phyloP scores from a whole-genome alignment of 2,113 vertebrate genomes.

The Pedetes capensis region DNA sequence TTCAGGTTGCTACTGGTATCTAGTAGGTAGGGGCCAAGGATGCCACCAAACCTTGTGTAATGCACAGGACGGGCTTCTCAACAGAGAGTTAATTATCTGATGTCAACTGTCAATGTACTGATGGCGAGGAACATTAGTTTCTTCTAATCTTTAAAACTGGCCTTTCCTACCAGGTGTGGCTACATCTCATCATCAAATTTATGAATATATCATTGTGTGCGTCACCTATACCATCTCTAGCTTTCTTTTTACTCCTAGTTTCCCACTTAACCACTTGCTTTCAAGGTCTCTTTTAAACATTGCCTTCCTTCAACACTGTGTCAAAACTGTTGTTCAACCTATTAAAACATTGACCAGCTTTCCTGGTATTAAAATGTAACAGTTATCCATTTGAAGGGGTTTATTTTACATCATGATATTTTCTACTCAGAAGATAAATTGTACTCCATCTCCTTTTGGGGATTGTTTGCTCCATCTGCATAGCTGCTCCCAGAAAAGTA shows the following conservation, averaged over 20 bases:
- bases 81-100: background rate
- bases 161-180: background rate
- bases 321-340: no score
- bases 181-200: background rate
- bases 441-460: background rate
- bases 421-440: background rate
- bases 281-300: background rate
- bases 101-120: background rate
- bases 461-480: background rate
- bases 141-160: background rate
- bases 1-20: background rate
- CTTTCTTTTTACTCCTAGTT: background rate
- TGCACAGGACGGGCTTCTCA: background rate
- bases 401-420: background rate
- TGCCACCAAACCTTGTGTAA: background rate
- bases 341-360: background rate
- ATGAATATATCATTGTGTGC: background rate
- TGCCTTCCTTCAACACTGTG: background rate
- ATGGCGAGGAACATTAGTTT: background rate
- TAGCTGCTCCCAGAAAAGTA: background rate
- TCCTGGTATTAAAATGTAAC: background rate
- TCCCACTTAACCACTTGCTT: background rate
- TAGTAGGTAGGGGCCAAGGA: fast-evolving
- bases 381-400: background rate
- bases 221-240: background rate